Percentiles rank a stretch among this genome's conserved stretches.
These are phyloP conservation scores for Echeneis naucrates DNA, from an alignment of 2,797 vertebrate species.

Conservation along the genomic window DNA sequence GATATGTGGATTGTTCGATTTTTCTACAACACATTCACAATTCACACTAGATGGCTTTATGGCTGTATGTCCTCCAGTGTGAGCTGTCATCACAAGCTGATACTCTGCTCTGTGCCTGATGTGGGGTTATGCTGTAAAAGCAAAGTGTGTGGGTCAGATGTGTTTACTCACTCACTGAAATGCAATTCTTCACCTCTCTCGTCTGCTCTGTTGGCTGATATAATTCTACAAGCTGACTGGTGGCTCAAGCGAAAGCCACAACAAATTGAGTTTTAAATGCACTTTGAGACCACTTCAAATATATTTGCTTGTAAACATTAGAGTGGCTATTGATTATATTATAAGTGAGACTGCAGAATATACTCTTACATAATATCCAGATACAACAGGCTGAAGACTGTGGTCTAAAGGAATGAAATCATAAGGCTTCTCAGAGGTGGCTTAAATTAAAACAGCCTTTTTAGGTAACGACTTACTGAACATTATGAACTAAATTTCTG, in stretches of 20 bases:
- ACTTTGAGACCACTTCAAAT: constrained; percentile 68
- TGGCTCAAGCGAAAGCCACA: constrained; percentile 63
- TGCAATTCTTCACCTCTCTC: constrained; percentile 36
- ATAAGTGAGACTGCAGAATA: constrained; percentile 74
- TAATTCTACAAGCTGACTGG: constrained; percentile 59
- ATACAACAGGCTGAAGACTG: constrained; percentile 52
- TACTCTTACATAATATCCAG: constrained; percentile 58
- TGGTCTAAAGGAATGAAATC: constrained; percentile 58
- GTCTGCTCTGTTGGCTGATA: constrained; percentile 36
- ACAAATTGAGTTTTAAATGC: constrained; percentile 72
- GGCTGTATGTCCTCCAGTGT: neutral
- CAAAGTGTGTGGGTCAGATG: constrained; percentile 40
- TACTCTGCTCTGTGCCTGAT: neutral
- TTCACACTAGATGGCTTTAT: neutral
- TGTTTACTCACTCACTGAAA: constrained; percentile 56
- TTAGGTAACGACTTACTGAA: constrained; percentile 28
- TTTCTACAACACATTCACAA: neutral
- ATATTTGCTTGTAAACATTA: constrained; percentile 76
- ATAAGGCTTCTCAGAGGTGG: constrained; percentile 51
- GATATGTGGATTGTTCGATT: neutral
- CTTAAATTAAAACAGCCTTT: constrained; percentile 45
- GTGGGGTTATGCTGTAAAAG: constrained; percentile 23
- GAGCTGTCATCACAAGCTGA: neutral
- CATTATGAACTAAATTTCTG: constrained; percentile 4
- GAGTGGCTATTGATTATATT: constrained; percentile 80